Evolutionary conservation across 2,888 invertebrate species (phyloP).

Genomic region (Diploptera punctata): DNA sequence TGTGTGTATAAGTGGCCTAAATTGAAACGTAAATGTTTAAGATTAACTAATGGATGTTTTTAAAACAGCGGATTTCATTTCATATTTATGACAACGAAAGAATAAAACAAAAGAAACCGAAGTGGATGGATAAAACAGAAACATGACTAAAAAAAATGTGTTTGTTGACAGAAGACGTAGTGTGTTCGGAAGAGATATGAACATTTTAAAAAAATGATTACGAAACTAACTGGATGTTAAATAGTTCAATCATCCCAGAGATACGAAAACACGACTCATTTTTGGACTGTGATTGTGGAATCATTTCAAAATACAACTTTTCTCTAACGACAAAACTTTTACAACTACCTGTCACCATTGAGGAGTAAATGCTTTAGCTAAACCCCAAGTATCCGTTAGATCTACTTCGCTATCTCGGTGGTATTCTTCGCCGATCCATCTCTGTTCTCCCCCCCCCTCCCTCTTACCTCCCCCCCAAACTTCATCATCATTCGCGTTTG

Average conservation of each 20-base stretch:
- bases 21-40: too few species aligned
- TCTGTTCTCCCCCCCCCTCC: not conserved
- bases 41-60: too few species aligned
- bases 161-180: too few species aligned
- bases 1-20: too few species aligned
- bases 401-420: constrained; percentile 11
- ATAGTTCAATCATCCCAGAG: not conserved
- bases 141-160: too few species aligned
- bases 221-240: not conserved
- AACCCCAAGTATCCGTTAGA: constrained; percentile 24
- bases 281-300: not conserved
- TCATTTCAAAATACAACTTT: not conserved
- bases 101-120: too few species aligned
- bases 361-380: constrained; percentile 16
- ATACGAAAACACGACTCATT: not conserved
- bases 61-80: too few species aligned
- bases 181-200: too few species aligned
- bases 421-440: constrained; percentile 4
- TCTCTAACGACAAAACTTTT: constrained; percentile 10
- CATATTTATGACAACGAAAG: too few species aligned
- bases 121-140: too few species aligned
- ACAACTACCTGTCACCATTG: constrained; percentile 2
- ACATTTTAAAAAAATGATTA: too few species aligned
- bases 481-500: constrained; percentile 28
- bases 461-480: constrained; percentile 7